Percentiles rank a stretch among this genome's conserved stretches.
Conservation (phyloP, 2,888 invertebrate species). For the Heliconius hortense region DNA sequence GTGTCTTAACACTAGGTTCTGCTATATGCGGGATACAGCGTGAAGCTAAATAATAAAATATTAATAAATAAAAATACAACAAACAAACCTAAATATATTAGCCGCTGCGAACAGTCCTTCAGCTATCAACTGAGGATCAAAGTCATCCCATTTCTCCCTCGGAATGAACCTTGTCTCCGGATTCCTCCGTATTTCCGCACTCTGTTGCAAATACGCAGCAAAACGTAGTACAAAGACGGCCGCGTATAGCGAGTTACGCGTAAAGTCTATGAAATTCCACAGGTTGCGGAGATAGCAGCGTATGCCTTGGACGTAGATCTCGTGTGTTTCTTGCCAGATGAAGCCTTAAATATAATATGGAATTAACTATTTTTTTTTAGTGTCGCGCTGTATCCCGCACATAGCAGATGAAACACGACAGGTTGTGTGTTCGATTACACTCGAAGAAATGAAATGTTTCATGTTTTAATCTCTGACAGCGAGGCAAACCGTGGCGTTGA, state of each 20-base stretch:
- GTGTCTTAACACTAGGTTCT: not conserved
- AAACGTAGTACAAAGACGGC: constrained; percentile 85
- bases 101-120: constrained; percentile 97
- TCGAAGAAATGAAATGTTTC: too few relatives aligned
- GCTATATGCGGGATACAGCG: not conserved
- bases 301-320: constrained; percentile 94
- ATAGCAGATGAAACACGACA: too few relatives aligned
- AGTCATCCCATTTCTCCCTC: constrained; percentile 94
- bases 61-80: not conserved
- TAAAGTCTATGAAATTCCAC: constrained; percentile 98
- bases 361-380: too few relatives aligned
- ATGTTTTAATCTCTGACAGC: too few relatives aligned
- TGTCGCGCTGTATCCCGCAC: too few relatives aligned
- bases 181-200: constrained; percentile 85
- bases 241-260: constrained; percentile 92
- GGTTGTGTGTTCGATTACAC: too few relatives aligned
- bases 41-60: not conserved
- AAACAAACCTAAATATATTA: constrained; percentile 90
- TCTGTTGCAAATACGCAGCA: constrained; percentile 89
- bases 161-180: constrained; percentile 88
- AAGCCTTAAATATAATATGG: constrained; percentile 82
- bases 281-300: constrained; percentile 93
- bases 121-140: constrained; percentile 95
- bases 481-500: too few relatives aligned
- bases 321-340: constrained; percentile 95